Evolutionary conservation across 2,797 vertebrate species (phyloP).

Genomic region (Novumbra hubbsi): DNA sequence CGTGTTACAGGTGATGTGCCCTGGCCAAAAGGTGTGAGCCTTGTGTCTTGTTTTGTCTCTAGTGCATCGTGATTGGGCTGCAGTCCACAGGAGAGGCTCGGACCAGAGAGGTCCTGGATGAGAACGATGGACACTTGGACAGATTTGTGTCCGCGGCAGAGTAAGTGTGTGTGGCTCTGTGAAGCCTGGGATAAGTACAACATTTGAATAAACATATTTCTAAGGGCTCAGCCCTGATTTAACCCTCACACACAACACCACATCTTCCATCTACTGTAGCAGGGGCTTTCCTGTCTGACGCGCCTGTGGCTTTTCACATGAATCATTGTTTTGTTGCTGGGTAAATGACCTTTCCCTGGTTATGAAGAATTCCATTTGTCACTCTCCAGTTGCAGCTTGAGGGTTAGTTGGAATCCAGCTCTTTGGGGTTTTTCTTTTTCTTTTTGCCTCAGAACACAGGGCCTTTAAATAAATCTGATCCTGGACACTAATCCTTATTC

Average conservation of each 20-base stretch:
- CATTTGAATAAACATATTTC: background rate
- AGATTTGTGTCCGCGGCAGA: conserved; percentile 96
- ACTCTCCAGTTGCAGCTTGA: conserved; percentile 23
- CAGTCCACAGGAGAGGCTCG: conserved; percentile 98
- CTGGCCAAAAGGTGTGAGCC: background rate
- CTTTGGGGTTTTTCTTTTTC: background rate
- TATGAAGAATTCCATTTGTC: conserved; percentile 21
- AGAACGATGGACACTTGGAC: conserved; percentile 92
- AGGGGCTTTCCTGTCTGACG: conserved; percentile 13
- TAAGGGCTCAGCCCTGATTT: background rate
- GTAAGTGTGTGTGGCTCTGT: conserved; percentile 69
- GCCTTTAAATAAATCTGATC: background rate
- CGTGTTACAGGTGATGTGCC: background rate
- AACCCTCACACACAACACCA: background rate
- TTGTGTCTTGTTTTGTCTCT: conserved; percentile 15
- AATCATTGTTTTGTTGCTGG: conserved; percentile 18
- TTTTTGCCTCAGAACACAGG: background rate
- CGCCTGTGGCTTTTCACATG: conserved; percentile 24
- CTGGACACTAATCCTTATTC: background rate
- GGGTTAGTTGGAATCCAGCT: background rate
- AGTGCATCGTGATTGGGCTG: conserved; percentile 95
- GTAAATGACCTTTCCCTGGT: background rate
- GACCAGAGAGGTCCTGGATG: conserved; percentile 93
- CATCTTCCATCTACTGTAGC: conserved; percentile 11
- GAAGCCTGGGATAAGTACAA: background rate